Conservation (phyloP, 2,888 invertebrate species). For the Sinodicranocentrus sp. region DNA sequence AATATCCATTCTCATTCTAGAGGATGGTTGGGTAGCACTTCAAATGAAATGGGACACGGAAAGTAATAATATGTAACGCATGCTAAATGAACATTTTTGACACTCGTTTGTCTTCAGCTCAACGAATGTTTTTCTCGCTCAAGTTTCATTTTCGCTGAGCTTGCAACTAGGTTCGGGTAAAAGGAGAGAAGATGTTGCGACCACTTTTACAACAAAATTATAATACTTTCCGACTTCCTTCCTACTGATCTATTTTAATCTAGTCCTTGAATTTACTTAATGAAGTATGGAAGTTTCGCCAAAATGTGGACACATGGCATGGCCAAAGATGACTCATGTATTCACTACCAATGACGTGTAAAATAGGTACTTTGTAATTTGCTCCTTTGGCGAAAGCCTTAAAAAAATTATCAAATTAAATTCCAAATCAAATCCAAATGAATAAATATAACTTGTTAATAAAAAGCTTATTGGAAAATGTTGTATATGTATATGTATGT, state of each 20-base stretch:
- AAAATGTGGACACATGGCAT: too few species aligned
- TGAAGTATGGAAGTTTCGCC: background rate
- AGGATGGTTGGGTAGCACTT: too few species aligned
- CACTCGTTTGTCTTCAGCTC: slow-evolving; percentile 60
- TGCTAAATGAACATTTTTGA: slow-evolving; percentile 56
- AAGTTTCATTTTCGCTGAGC: slow-evolving; percentile 10
- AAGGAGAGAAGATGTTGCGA: slow-evolving; percentile 3
- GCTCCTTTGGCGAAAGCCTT: too few species aligned
- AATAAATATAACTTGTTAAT: too few species aligned
- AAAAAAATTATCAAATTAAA: slow-evolving; percentile 9
- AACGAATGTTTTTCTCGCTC: slow-evolving; percentile 22
- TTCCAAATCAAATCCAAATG: slow-evolving; percentile 12
- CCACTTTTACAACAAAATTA: background rate
- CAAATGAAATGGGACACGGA: background rate
- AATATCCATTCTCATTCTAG: too few species aligned
- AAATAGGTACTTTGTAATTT: too few species aligned
- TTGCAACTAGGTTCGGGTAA: background rate
- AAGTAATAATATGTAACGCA: background rate
- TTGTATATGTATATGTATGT: background rate
- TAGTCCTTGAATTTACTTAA: background rate
- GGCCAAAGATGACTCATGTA: too few species aligned
- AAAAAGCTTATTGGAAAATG: too few species aligned
- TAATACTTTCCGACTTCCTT: background rate
- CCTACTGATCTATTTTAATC: slow-evolving; percentile 15
- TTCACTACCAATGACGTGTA: too few species aligned